Evolutionary conservation across 2,797 vertebrate genomes (phyloP), one percentile per base, ranked within the genome.

Genomic region (Sebastes minor): DNA sequence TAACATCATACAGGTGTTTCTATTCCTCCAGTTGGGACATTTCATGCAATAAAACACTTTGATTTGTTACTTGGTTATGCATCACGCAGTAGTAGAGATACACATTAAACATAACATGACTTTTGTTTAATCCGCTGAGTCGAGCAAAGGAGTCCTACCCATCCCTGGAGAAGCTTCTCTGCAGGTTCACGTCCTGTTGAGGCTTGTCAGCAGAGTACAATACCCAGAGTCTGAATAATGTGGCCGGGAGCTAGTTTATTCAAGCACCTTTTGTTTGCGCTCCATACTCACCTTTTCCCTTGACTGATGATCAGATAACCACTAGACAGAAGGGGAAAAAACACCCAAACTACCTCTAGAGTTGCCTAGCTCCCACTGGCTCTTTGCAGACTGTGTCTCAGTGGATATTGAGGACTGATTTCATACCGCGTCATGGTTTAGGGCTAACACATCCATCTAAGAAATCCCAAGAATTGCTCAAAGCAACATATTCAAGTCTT

Each of bases 171-270:
- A 83, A 94, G 96, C 96, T 96, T 94, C 95, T 94, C 90, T 86
- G 92, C 94, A 96, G 96, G 94, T 95, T 95, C 92, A 56, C 46
- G 91, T 96, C 96, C 92, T 96, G 97, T 97, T 94, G 91, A 90
- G 98, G 96, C 97, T 96, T 96, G 98, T 97, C 97, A 95, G 95
- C 93, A 75, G 95, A 97, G 95, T 95, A 96, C 95, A 96, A 96
- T 96, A 93, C 96, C 96, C 95, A 89, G 94, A 93, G 95, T 96
- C 95, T 94, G 96, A 96, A 95, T 95, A 96, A 96, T 96, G 92
- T 95, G 96, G 97, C 97, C 96, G 25, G 89, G 85, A 96, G 97
- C 96, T 93, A 95, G 95, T 96, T 90, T 95, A 94, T 97, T 97
- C 96, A 96, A 97, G 94, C 92, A 90, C 96, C 97, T 97, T 95